A percentile compares a stretch with the other conserved stretches of the same genome.
Evolutionary conservation across 1,140 invertebrate genomes (phyloP).

Genomic region (Frieseomelitta varia): DNA sequence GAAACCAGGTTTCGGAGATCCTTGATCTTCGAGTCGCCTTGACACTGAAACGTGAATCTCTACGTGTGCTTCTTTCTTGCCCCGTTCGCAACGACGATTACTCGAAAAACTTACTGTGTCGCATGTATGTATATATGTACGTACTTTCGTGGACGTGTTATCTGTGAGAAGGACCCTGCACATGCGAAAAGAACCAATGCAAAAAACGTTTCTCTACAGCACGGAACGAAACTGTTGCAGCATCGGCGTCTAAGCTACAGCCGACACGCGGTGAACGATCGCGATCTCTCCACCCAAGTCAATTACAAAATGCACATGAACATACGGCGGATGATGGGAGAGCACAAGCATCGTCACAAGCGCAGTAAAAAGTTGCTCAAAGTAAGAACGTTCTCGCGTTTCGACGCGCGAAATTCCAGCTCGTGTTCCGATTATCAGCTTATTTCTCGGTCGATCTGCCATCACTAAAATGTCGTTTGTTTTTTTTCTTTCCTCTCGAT

Average conservation of each 20-base stretch:
- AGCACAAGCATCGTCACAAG: constrained; percentile 91
- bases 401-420: background rate
- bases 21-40: background rate
- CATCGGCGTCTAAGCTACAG: constrained; percentile 95
- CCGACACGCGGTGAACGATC: constrained; percentile 93
- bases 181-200: background rate
- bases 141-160: background rate
- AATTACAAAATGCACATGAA: constrained; percentile 96
- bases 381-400: constrained; percentile 59
- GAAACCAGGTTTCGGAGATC: background rate
- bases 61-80: background rate
- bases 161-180: background rate
- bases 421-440: background rate
- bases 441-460: background rate
- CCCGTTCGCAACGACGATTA: background rate
- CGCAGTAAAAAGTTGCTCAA: constrained; percentile 87
- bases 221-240: constrained; percentile 82
- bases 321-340: constrained; percentile 91
- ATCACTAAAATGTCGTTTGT: constrained; percentile 27
- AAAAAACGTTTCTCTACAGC: constrained; percentile 19
- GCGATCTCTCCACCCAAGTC: constrained; percentile 91
- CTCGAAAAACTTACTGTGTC: background rate
- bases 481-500: no score
- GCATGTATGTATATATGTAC: background rate
- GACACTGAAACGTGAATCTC: background rate